Percentiles rank a stretch among this genome's conserved stretches.
Evolutionary conservation across 2,113 vertebrate species (phyloP).

Genomic region (Tringa solitaria): DNA sequence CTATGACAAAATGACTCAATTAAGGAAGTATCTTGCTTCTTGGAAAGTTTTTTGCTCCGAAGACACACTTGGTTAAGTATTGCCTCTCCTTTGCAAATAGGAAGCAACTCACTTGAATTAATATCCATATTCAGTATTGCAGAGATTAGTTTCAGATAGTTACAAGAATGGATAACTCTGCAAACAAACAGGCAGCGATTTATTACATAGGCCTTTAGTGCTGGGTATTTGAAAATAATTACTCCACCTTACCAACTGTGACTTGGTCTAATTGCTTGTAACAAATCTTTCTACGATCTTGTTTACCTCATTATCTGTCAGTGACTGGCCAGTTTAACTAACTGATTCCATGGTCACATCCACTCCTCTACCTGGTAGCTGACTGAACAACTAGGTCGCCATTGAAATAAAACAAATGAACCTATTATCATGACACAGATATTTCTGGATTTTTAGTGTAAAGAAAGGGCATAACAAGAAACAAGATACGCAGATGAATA

Average conservation of each 20-base stretch:
- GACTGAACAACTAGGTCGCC: background rate
- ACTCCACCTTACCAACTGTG: background rate
- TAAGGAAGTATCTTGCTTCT: background rate
- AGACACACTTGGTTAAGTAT: background rate
- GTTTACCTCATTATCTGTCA: background rate
- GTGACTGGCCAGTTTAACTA: background rate
- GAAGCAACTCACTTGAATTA: background rate
- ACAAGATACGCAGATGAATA: background rate
- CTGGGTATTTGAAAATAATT: background rate
- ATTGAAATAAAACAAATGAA: background rate
- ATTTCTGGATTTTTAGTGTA: background rate
- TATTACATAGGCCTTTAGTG: background rate
- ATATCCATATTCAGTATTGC: background rate
- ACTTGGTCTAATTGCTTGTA: background rate
- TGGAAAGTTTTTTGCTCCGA: background rate
- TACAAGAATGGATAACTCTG: background rate
- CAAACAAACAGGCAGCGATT: background rate
- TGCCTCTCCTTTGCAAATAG: background rate
- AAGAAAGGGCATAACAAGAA: background rate
- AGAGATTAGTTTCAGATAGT: background rate
- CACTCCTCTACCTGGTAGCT: background rate
- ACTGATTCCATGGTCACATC: background rate
- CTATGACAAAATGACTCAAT: background rate
- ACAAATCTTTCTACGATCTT: background rate
- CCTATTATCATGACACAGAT: background rate